A percentile compares a stretch with the other conserved stretches of the same genome.
Conservation (phyloP, 2,797 vertebrate genomes). For the Sitta carolinensis region DNA sequence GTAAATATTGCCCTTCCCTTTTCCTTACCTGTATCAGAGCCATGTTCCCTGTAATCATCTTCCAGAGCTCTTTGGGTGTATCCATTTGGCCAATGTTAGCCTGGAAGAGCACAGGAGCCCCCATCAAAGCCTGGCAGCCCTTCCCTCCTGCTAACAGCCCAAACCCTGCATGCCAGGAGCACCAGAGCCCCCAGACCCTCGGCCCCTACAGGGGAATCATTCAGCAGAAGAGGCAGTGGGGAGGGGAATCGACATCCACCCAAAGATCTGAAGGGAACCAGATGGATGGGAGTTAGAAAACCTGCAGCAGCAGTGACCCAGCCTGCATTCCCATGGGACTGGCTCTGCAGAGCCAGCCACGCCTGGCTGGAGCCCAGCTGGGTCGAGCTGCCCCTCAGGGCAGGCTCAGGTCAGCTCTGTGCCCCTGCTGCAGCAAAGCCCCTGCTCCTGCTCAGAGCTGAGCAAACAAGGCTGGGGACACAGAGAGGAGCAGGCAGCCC, state of each 20-base stretch:
- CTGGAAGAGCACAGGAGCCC: conserved; percentile 57
- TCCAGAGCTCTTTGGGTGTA: conserved; percentile 93
- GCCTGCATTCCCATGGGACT: background rate
- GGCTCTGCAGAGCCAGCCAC: background rate
- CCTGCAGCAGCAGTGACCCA: background rate
- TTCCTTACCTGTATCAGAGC: conserved; percentile 92
- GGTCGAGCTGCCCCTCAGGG: background rate
- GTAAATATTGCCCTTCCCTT: background rate
- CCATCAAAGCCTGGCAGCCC: background rate
- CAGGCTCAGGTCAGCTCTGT: background rate
- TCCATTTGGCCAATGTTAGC: conserved; percentile 99
- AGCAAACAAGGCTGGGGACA: conserved; percentile 21
- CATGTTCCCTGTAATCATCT: conserved; percentile 96
- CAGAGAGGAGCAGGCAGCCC: background rate
- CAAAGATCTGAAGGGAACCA: background rate
- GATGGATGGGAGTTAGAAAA: no score
- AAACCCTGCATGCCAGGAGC: background rate
- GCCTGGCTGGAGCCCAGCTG: background rate
- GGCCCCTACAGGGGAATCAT: fast-evolving
- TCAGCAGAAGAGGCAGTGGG: fast-evolving
- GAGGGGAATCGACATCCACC: fast-evolving
- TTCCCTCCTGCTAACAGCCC: no score
- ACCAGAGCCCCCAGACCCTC: background rate
- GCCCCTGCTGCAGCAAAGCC: background rate
- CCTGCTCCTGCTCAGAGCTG: background rate